Conservation (phyloP, 2,888 invertebrate genomes). For the Acrobasis repandana region DNA sequence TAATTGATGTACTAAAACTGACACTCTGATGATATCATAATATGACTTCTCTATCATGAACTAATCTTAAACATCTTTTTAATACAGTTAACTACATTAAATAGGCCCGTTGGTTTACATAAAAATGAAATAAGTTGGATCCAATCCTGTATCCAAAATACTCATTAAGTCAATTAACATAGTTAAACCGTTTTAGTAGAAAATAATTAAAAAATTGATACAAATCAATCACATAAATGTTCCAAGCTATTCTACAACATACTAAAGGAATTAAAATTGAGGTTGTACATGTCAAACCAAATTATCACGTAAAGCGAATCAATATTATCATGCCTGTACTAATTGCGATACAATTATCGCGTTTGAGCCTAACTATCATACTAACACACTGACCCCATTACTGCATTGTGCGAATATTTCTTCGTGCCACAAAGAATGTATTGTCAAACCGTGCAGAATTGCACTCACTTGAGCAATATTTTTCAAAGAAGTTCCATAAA, state of each 20-base stretch:
- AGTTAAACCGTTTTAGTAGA: no score
- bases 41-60: no score
- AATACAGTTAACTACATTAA: no score
- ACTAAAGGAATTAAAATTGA: neutral
- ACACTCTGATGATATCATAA: no score
- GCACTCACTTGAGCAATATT: conserved; percentile 33
- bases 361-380: neutral
- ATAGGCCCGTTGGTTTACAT: no score
- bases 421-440: conserved; percentile 31
- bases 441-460: conserved; percentile 35
- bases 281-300: neutral
- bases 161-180: no score
- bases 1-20: no score
- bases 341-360: neutral
- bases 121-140: no score
- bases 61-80: no score
- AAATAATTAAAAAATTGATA: neutral
- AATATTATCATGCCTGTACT: conserved; percentile 1
- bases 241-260: neutral
- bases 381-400: conserved; percentile 27
- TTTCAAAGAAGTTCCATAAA: conserved; percentile 23
- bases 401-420: conserved; percentile 30
- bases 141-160: no score
- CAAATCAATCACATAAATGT: neutral
- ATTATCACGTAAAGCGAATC: conserved; percentile 3